Evolutionary conservation across 1,140 invertebrate species (phyloP), one percentile per base, ranked within the genome.

Genomic region (Sminthurinus signatus): DNA sequence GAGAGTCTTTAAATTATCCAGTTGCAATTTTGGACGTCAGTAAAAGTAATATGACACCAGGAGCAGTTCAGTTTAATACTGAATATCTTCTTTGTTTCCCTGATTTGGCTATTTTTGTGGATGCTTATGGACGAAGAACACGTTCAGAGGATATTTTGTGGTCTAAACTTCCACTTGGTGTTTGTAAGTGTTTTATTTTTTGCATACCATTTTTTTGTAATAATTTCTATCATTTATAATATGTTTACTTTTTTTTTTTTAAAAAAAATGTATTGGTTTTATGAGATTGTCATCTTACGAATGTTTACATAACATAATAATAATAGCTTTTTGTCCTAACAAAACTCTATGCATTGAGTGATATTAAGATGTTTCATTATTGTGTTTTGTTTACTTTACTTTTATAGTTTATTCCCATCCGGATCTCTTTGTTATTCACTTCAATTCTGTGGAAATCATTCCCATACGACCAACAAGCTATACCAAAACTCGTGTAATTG

Each of bases 11-110:
- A 8, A 52, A 36, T 42, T 46, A 44, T 27, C 80, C 80, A 4
- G 71, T 81, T 36, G 76, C 76, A 56, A 78, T 80, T 27, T 73
- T 80, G 17, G 73, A 76, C 46, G 72, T 65, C 57, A 52, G 55
- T 25, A 50, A 25, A 21, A 68, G 59, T 28, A 65, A 51, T 51
- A 14, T 29, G 32, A 52, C 1, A 21, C 29, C 12, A 5, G 14
- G 23, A 32, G 21, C 21, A 63, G 15, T 27, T 23, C 28, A 48
- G 1, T 4, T 39, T 8, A 43, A n/a, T 12, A n/a, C 15, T 21
- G 91, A 96, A 76, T 87, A 88, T 71, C 78, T 95, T 4, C 75
- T 94, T 1, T 93, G 90, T 75, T 95, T 89, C 76, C 85, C 87
- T 69, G 89, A 92, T 74, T 88, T 89, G 76, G 91, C 88, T 3